phyloP scores from a whole-genome alignment of 2,888 invertebrate genomes.

The Sminthurides aquaticus region DNA sequence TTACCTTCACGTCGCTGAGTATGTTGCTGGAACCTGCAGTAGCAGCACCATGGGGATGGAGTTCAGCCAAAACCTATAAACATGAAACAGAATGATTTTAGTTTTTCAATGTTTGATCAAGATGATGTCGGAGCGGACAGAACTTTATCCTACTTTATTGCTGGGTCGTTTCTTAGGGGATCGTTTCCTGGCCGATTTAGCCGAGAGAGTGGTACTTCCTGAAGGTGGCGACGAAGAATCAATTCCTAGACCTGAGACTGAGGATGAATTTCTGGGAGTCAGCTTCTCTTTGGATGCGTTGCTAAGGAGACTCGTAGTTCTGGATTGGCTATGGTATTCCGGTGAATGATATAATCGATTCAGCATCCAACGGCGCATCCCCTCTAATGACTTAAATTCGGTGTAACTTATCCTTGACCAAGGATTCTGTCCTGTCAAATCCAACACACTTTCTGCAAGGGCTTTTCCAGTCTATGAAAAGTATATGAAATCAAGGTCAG shows the following conservation, averaged over 20 bases:
- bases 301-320: constrained; percentile 1
- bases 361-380: constrained; percentile 55
- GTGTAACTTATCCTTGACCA: constrained; percentile 57
- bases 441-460: constrained; percentile 73
- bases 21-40: constrained; percentile 2
- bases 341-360: constrained; percentile 38
- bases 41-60: constrained; percentile 15
- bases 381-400: constrained; percentile 64
- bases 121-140: no score
- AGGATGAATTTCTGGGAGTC: constrained; percentile 7
- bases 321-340: constrained; percentile 33
- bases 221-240: neutral
- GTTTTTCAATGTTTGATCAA: neutral
- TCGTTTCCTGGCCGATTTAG: constrained; percentile 13
- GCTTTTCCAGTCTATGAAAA: constrained; percentile 66
- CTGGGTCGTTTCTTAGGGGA: constrained; percentile 14
- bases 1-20: constrained; percentile 10
- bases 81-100: neutral
- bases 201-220: neutral
- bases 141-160: constrained; percentile 15
- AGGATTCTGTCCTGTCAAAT: constrained; percentile 72
- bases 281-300: constrained; percentile 5
- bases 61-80: constrained; percentile 15
- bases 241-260: neutral
- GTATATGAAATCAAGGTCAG: neutral